A percentile compares a stretch with the other conserved stretches of the same genome.
These are phyloP conservation scores for Sebastes minor DNA, from an alignment of 2,797 vertebrate genomes.

Conservation along the genomic window DNA sequence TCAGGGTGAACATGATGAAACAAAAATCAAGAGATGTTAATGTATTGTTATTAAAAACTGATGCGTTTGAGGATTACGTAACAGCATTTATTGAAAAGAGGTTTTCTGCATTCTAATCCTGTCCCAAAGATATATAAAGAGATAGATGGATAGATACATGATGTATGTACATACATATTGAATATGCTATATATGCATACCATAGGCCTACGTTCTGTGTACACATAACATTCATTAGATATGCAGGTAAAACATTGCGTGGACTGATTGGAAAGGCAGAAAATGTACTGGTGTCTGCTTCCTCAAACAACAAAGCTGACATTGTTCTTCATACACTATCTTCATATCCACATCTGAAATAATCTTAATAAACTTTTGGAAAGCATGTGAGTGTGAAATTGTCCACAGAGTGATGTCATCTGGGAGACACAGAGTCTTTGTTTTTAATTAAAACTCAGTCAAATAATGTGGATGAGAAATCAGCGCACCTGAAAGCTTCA, in stretches of 20 bases:
- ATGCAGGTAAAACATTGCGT: neutral
- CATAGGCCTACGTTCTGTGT: neutral
- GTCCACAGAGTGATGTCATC: constrained; percentile 61
- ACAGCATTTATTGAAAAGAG: neutral
- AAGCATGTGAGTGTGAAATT: constrained; percentile 67
- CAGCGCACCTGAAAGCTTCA: constrained; percentile 56
- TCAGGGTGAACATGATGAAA: neutral
- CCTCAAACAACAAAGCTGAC: constrained; percentile 24
- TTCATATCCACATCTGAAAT: constrained; percentile 50
- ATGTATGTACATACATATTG: neutral
- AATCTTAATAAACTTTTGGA: constrained; percentile 60
- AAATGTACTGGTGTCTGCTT: neutral
- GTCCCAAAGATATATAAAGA: neutral
- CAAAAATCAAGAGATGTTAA: neutral
- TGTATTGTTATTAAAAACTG: neutral
- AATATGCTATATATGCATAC: neutral
- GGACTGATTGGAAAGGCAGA: constrained; percentile 13
- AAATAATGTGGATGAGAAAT: constrained; percentile 54
- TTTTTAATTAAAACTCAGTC: constrained; percentile 71
- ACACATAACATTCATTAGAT: neutral
- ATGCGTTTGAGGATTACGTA: neutral
- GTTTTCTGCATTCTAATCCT: neutral
- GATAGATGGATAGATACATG: neutral
- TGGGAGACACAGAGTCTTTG: constrained; percentile 63
- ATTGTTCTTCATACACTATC: constrained; percentile 33